Evolutionary conservation across 2,113 vertebrate genomes (phyloP).

Genomic region (Anarhynchus alexandrinus): DNA sequence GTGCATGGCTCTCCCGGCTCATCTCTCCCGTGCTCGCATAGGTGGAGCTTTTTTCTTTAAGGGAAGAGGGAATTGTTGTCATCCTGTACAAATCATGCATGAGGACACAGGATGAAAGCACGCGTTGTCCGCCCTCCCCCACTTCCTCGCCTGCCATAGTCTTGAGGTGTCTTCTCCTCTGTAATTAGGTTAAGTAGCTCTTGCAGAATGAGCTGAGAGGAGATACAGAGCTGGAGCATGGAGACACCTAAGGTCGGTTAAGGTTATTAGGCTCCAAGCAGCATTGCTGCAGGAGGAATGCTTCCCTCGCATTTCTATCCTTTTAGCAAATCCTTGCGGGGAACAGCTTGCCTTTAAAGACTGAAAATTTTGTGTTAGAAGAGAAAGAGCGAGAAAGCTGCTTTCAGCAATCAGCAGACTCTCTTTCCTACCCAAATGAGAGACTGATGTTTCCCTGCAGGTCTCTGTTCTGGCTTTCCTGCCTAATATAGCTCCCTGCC

Average conservation of each 20-base stretch:
- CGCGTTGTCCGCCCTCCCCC: not conserved
- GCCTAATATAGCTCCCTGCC: not conserved
- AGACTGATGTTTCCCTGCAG: not conserved
- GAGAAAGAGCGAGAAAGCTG: not conserved
- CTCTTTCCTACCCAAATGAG: not conserved
- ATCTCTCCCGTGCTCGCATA: rapidly evolving
- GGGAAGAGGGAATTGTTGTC: not conserved
- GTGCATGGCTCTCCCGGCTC: not conserved
- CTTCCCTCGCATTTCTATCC: not conserved
- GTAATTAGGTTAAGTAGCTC: slow-evolving; percentile 51
- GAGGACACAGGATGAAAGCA: not conserved
- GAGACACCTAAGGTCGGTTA: not conserved
- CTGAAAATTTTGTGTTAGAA: not conserved
- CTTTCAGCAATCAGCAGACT: not conserved
- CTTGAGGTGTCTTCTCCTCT: slow-evolving; percentile 6
- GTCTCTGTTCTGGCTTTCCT: not conserved
- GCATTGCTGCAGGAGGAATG: not conserved
- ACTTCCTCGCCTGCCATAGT: not conserved
- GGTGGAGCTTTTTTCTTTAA: not conserved
- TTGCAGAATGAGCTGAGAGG: slow-evolving; percentile 22
- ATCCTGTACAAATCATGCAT: not conserved
- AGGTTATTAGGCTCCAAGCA: not conserved
- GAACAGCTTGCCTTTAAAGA: not conserved
- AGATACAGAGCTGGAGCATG: not conserved
- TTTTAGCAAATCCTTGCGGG: not conserved